Evolutionary conservation across 1,140 invertebrate genomes (phyloP).

Genomic region (Euglossa dilemma): DNA sequence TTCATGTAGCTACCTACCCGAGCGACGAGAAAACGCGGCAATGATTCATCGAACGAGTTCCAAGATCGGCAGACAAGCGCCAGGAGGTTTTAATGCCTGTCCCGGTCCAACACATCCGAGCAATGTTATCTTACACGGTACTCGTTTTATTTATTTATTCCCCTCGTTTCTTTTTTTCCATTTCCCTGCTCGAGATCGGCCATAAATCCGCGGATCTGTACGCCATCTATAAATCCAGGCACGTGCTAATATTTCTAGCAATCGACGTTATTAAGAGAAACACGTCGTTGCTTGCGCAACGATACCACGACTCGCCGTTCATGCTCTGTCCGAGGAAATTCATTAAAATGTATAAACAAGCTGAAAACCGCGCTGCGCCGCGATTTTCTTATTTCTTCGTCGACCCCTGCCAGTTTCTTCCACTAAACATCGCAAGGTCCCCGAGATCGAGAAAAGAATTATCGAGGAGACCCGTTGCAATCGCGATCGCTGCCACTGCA

Average conservation of each 20-base stretch:
- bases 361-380: background rate
- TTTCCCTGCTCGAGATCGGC: background rate
- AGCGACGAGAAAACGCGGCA: constrained; percentile 53
- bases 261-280: constrained; percentile 31
- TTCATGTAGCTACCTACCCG: constrained; percentile 52
- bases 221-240: constrained; percentile 1
- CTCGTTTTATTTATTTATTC: too few species aligned
- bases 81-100: constrained; percentile 48
- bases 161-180: background rate
- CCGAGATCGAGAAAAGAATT: background rate
- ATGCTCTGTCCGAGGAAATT: background rate
- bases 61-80: constrained; percentile 46
- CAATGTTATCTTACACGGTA: background rate
- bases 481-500: background rate
- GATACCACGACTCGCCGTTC: background rate
- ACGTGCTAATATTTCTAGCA: constrained; percentile 46
- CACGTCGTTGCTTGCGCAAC: background rate
- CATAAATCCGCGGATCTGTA: background rate
- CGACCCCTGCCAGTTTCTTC: background rate
- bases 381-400: background rate
- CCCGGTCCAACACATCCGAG: constrained; percentile 28
- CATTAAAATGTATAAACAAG: background rate
- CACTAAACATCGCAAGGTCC: background rate
- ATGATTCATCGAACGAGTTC: constrained; percentile 60
- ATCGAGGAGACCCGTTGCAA: background rate